Conservation (phyloP, 2,888 invertebrate genomes). For the Drosophila borealis region DNA sequence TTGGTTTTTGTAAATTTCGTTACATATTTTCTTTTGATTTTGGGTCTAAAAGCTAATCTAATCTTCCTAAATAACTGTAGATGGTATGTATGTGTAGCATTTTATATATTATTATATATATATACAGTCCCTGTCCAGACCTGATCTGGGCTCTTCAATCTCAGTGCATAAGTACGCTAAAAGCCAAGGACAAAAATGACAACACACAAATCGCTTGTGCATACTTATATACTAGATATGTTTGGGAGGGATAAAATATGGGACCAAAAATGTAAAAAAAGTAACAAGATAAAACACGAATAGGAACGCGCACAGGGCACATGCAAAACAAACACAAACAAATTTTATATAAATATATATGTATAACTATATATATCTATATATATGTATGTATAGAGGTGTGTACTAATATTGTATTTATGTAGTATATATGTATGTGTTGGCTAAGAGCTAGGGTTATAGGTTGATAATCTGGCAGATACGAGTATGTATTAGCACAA, state of each 20-base stretch:
- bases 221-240: slow-evolving; percentile 34
- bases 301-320: slow-evolving; percentile 69
- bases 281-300: slow-evolving; percentile 28
- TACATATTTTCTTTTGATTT: slow-evolving; percentile 57
- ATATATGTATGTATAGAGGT: slow-evolving; percentile 23
- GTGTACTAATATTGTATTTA: slow-evolving; percentile 36
- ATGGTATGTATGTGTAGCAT: slow-evolving; percentile 31
- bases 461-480: slow-evolving; percentile 69
- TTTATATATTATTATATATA: slow-evolving; percentile 3
- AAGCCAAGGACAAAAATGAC: slow-evolving; percentile 43
- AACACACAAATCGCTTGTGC: slow-evolving; percentile 57
- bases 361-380: slow-evolving; percentile 18
- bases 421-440: slow-evolving; percentile 40
- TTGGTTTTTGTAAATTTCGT: slow-evolving; percentile 76
- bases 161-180: slow-evolving; percentile 32
- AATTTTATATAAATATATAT: slow-evolving; percentile 43
- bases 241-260: slow-evolving; percentile 6
- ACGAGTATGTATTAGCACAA: slow-evolving; percentile 76
- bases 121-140: slow-evolving; percentile 33
- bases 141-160: slow-evolving; percentile 21
- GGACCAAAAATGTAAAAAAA: slow-evolving; percentile 15
- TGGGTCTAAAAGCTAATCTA: slow-evolving; percentile 58
- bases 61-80: slow-evolving; percentile 47
- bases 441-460: slow-evolving; percentile 64
- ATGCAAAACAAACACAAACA: slow-evolving; percentile 81